Evolutionary conservation across 2,888 invertebrate species (phyloP).

Genomic region (Synergus japonicus): DNA sequence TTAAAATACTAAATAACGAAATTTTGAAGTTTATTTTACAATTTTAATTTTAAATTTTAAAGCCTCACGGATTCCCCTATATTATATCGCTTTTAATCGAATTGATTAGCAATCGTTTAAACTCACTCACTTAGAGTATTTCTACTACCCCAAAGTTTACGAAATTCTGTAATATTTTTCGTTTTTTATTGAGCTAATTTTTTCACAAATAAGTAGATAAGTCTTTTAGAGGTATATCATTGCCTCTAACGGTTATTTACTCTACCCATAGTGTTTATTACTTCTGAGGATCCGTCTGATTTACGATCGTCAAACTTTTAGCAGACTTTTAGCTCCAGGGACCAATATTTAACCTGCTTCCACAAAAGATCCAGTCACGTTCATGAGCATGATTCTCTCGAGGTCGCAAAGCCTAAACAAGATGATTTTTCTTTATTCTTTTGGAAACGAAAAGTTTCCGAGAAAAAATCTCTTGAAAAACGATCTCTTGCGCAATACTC

Average conservation of each 20-base stretch:
- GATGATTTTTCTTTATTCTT: conserved; percentile 37
- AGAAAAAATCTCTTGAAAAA: conserved; percentile 19
- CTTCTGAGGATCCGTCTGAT: conserved; percentile 1
- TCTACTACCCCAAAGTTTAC: neutral
- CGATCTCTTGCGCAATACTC: neutral
- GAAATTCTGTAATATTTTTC: neutral
- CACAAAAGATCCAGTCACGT: conserved; percentile 5
- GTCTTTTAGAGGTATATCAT: conserved; percentile 16
- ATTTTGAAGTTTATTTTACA: too few species aligned
- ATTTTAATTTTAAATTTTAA: too few species aligned
- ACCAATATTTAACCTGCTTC: conserved; percentile 2
- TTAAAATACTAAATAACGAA: too few species aligned
- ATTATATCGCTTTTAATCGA: too few species aligned
- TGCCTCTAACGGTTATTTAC: conserved; percentile 15
- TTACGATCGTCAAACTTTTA: conserved; percentile 9
- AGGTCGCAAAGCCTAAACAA: conserved; percentile 18
- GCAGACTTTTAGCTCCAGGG: neutral
- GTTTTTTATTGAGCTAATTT: conserved; percentile 1
- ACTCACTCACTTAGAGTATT: neutral
- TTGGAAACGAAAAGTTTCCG: neutral
- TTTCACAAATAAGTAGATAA: conserved; percentile 10
- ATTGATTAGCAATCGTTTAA: too few species aligned
- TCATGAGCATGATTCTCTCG: conserved; percentile 24
- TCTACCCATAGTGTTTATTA: neutral
- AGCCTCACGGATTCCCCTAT: too few species aligned